Evolutionary conservation across 1,140 invertebrate species (phyloP).

Genomic region (Drosophila aff.): DNA sequence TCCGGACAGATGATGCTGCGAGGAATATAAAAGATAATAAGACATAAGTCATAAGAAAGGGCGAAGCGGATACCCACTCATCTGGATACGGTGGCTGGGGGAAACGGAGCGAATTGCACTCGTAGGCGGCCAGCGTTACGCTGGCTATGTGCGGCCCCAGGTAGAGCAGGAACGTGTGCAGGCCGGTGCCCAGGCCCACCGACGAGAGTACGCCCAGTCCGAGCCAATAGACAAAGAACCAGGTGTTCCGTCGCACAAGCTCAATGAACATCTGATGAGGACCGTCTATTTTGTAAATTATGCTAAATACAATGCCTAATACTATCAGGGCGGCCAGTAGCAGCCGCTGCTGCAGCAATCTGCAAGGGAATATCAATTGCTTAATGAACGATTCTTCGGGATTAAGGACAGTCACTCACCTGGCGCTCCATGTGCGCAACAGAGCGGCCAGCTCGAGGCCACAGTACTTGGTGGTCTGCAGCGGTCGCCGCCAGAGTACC

Average conservation of each 20-base stretch:
- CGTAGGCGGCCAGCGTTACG: constrained; percentile 99
- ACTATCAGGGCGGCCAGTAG: constrained; percentile 83
- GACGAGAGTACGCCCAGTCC: constrained; percentile 98
- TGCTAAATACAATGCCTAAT: constrained; percentile 84
- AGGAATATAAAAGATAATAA: constrained; percentile 39
- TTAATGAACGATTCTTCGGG: background rate
- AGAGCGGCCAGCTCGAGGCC: constrained; percentile 90
- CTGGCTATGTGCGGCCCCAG: constrained; percentile 96
- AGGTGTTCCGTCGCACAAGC: constrained; percentile 85
- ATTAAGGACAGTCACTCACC: constrained; percentile 54
- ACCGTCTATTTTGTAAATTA: constrained; percentile 85
- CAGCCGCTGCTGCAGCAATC: constrained; percentile 86
- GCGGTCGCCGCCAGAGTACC: constrained; percentile 94
- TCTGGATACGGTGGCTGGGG: constrained; percentile 96
- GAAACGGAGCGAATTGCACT: constrained; percentile 97
- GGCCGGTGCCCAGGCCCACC: constrained; percentile 98
- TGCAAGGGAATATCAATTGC: constrained; percentile 76
- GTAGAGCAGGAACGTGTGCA: constrained; percentile 99
- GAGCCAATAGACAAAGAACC: constrained; percentile 97
- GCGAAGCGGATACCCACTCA: constrained; percentile 87
- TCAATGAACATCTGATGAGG: constrained; percentile 85
- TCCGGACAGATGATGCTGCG: constrained; percentile 91
- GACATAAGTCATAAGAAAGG: background rate
- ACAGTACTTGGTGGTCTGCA: constrained; percentile 94
- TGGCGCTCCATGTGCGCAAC: constrained; percentile 87